A percentile compares a stretch with the other conserved stretches of the same genome.
Conservation (phyloP, 1,140 invertebrate species). For the Argopecten irradians region DNA sequence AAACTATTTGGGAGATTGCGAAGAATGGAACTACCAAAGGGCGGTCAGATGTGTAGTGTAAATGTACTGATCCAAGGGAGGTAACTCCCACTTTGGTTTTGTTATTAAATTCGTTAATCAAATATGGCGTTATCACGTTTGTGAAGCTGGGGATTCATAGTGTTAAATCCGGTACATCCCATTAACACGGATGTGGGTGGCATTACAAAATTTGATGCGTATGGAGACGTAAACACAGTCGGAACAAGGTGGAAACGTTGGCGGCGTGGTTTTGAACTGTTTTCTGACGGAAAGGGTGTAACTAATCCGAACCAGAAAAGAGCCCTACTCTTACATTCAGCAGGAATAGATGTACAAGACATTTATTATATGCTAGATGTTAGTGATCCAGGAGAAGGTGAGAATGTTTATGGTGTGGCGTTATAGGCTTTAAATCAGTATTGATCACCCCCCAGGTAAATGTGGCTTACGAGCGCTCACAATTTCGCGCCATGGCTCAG, state of each 20-base stretch:
- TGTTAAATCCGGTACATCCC: too few species aligned
- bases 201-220: not conserved
- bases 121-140: too few species aligned
- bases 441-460: not conserved
- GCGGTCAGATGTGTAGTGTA: too few species aligned
- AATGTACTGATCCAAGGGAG: too few species aligned
- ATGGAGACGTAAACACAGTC: not conserved
- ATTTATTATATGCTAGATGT: not conserved
- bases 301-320: not conserved
- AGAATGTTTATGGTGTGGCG: conserved; percentile 32
- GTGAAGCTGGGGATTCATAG: too few species aligned
- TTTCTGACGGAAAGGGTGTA: not conserved
- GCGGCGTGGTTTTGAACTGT: not conserved
- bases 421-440: not conserved
- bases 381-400: conserved; percentile 37
- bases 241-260: not conserved
- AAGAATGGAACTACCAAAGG: too few species aligned
- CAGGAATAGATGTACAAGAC: not conserved
- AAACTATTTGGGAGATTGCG: too few species aligned
- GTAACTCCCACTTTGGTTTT: too few species aligned
- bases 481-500: conserved; percentile 44
- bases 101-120: too few species aligned
- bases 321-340: not conserved
- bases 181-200: not conserved
- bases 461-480: conserved; percentile 21